Conservation (phyloP, 2,797 vertebrate genomes). For the Eulemur rubriventer region DNA sequence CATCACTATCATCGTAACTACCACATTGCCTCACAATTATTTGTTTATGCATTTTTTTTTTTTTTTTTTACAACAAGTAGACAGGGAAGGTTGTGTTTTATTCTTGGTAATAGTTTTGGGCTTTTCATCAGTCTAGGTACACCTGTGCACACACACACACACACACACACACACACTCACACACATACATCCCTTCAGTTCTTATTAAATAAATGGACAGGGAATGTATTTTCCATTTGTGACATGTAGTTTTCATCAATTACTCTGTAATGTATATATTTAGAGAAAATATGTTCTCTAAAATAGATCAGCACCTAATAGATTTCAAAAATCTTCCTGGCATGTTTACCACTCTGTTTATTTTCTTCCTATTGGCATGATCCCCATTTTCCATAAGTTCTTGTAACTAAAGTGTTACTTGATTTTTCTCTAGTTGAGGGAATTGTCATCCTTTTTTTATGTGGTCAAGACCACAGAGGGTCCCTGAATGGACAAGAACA, state of each 20-base stretch:
- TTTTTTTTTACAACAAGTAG: background rate
- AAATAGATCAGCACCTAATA: background rate
- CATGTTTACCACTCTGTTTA: background rate
- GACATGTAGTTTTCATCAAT: background rate
- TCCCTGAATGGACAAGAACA: background rate
- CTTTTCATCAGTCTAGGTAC: background rate
- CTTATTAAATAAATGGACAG: background rate
- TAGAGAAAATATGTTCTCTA: background rate
- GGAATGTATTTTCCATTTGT: background rate
- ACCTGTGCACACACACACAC: fast-evolving
- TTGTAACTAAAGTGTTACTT: background rate
- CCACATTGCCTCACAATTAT: background rate
- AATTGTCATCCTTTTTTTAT: background rate
- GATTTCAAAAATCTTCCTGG: background rate
- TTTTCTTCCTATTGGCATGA: background rate
- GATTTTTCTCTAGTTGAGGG: background rate
- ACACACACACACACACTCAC: fast-evolving
- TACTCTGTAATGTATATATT: background rate
- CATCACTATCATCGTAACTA: background rate
- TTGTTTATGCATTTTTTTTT: background rate
- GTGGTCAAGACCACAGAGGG: fast-evolving
- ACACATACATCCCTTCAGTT: background rate
- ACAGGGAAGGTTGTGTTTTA: background rate
- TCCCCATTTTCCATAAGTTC: background rate
- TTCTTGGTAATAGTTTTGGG: background rate